Conservation (phyloP, 2,113 vertebrate genomes). For the Phalacrocorax brasilianus region DNA sequence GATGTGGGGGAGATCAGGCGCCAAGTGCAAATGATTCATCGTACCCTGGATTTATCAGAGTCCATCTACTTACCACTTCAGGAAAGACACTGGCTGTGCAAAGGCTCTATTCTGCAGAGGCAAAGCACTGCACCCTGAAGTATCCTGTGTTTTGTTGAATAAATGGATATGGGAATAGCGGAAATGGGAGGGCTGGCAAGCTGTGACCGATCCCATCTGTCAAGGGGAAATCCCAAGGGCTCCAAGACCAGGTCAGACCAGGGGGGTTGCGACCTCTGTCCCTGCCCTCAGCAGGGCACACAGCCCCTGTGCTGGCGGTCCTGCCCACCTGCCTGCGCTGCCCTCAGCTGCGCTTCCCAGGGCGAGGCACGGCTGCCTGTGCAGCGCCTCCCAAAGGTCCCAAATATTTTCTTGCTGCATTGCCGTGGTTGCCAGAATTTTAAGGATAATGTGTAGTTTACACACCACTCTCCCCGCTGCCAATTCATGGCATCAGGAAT, state of each 20-base stretch:
- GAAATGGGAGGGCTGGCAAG: neutral
- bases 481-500: neutral
- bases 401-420: neutral
- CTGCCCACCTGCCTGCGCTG: fast-evolving
- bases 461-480: neutral
- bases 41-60: neutral
- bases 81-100: neutral
- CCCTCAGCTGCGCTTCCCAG: neutral
- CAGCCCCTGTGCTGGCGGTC: neutral
- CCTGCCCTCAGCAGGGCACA: neutral
- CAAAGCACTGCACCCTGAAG: neutral
- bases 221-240: neutral
- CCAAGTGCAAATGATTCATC: neutral
- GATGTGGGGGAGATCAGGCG: neutral
- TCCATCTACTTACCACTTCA: neutral
- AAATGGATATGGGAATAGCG: neutral
- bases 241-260: neutral
- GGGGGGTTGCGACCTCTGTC: neutral
- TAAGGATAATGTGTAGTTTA: neutral
- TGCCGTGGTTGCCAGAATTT: neutral
- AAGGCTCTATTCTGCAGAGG: neutral
- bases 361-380: fast-evolving
- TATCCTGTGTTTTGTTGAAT: neutral
- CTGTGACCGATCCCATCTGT: neutral
- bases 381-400: neutral